Percentiles rank a stretch among this genome's conserved stretches.
phyloP scores from a whole-genome alignment of 2,797 vertebrate species.

The Zenarchopterus dispar region DNA sequence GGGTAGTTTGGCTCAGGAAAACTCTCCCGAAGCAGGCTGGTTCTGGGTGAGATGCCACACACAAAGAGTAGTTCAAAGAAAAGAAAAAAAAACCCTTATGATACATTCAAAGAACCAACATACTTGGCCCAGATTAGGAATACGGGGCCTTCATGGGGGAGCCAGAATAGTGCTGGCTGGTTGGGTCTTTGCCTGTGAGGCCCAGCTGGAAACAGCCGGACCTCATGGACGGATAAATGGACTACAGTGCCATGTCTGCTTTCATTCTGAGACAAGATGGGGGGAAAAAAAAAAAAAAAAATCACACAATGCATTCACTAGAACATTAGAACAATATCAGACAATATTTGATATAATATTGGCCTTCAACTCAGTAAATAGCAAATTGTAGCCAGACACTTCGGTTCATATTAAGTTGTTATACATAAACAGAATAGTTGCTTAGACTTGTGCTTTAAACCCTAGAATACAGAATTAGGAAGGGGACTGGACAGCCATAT shows the following conservation, averaged over 20 bases:
- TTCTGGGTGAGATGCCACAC: too few relatives aligned
- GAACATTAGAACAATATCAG: slow-evolving; percentile 10
- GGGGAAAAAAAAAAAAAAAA: background rate
- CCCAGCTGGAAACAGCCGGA: too few relatives aligned
- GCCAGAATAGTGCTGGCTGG: too few relatives aligned
- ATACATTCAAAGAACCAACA: too few relatives aligned
- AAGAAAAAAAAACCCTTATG: too few relatives aligned
- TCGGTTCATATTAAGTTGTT: background rate
- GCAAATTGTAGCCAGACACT: slow-evolving; percentile 6
- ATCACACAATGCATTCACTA: background rate
- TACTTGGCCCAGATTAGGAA: too few relatives aligned
- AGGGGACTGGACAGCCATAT: slow-evolving; percentile 5
- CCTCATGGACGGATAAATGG: too few relatives aligned
- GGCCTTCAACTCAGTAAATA: slow-evolving; percentile 12
- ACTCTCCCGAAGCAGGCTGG: too few relatives aligned
- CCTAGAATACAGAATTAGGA: slow-evolving; percentile 16
- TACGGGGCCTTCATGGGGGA: too few relatives aligned
- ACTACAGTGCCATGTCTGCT: background rate
- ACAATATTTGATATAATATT: background rate
- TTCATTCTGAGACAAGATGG: slow-evolving; percentile 9
- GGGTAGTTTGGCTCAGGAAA: too few relatives aligned
- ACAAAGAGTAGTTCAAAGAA: too few relatives aligned
- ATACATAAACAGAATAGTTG: background rate
- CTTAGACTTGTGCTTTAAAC: background rate
- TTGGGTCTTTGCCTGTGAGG: too few relatives aligned